Evolutionary conservation across 2,113 vertebrate genomes (phyloP), one percentile per base, ranked within the genome.

Genomic region (Thinocorus orbignyianus): DNA sequence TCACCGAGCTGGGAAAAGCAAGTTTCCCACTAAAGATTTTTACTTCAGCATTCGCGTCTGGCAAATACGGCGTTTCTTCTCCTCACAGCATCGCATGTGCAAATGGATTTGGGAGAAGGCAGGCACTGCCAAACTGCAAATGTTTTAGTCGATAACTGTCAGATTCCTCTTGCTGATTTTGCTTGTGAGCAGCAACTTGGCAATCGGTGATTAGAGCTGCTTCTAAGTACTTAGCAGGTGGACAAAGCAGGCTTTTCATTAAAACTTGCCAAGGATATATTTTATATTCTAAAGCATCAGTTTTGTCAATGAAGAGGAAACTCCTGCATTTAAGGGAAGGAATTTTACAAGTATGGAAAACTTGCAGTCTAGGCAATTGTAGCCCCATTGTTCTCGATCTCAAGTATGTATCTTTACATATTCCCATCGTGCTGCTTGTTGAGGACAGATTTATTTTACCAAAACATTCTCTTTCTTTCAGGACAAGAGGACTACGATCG

Each of bases 401-500:
- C 65, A 31, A 7, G 25, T 60, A 15, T 4, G 6, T 77, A 28
- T 48, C 41, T 82, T 74, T 55, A 46, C 41, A 11, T 73, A 17
- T 81, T n/a, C 55, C 28, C 65, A 35, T 65, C 54, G 25, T 20
- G 15, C 8, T 74, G 49, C 72, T 78, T 20, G 52, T 28, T 72
- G 72, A 79, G 55, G 77, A 49, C 31, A 49, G 35, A 9, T 86
- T 90, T 71, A 62, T 60, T 91, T 62, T 18, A 90, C 33, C 72
- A 60, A 70, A 71, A 19, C 22, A 2, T 71, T 28, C 31, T 65
- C 24, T 96, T 26, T 95, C 57, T 96, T 97, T 57, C 93, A 99
- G 99, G 99, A 60, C 99, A 99, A 95, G 99, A 99, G 28, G 99
- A 99, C 97, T 99, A 99, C 0, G 99, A 99, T 88, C 97, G 99